These are phyloP conservation scores for Zalophus californianus DNA, from an alignment of 2,797 vertebrate species.

Conservation along the genomic window DNA sequence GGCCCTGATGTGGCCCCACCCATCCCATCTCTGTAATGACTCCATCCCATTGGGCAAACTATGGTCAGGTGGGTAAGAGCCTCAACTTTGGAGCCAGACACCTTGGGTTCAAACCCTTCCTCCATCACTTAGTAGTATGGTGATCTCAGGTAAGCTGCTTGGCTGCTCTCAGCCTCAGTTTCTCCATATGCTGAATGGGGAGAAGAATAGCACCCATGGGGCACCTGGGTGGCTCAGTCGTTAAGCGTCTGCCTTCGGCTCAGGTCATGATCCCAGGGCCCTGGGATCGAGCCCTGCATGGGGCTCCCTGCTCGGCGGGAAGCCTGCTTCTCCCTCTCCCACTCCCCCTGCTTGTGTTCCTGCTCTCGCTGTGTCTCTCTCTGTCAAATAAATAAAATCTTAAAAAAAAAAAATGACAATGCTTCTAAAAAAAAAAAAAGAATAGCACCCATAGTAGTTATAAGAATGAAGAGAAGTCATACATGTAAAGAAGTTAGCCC, in stretches of 20 bases:
- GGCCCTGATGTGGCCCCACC: neutral
- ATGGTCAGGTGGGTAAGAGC: neutral
- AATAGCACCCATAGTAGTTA: neutral
- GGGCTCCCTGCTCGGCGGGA: no score
- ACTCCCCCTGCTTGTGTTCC: no score
- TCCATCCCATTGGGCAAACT: neutral
- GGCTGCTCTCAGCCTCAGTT: neutral
- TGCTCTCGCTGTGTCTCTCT: no score
- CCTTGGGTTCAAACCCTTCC: neutral
- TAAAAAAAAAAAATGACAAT: no score
- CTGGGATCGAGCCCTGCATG: no score
- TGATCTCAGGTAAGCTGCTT: neutral
- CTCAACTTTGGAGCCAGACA: conserved; percentile 6
- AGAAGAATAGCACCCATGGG: neutral
- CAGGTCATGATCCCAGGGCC: no score
- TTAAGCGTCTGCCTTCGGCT: no score
- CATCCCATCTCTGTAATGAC: neutral
- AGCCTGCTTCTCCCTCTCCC: no score
- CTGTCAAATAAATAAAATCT: no score
- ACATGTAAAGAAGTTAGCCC: neutral
- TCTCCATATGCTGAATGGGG: neutral
- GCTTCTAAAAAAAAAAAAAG: neutral
- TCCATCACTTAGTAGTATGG: neutral
- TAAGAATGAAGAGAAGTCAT: neutral
- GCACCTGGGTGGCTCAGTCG: no score